Base-by-base conservation (phyloP, 2,797 vertebrate genomes). In the Prunella strophiata region DNA sequence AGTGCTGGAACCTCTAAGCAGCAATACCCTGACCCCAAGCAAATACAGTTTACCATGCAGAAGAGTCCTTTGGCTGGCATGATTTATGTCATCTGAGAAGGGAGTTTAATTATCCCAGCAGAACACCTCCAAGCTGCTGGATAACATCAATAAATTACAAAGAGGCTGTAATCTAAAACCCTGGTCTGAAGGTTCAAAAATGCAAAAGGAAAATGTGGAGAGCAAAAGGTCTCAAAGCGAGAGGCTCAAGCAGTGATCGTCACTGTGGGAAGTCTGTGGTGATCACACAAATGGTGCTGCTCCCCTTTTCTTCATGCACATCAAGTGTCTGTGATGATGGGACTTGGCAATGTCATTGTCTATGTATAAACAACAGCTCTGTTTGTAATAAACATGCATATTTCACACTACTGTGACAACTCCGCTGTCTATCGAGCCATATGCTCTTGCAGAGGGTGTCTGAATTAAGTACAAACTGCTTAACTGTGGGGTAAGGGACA, bases 11-110 rank as follows among this genome's bases (percentile, higher is more conserved):
- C 27, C 19, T 75, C 54, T 65, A n/a, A 71, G 48, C n/a, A 80
- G 23, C 36, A 40, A 63, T 61, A 77, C 9, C 7, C 30, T 73
- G 30, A 38, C 13, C 21, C 26, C 27, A 10, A 55, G n/a, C 23
- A 67, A 70, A 54, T 40, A 23, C 27, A 27, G 14, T 72, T 78
- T 75, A 54, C 29, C 6, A 21, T 12, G 25, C 42, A 72, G 54
- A 86, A 74, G 21, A 57, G 32, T 62, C 42, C 42, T 55, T 78
- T 90, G 36, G 12, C 51, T 78, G 71, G 52, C 76, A 88, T 75
- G 83, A 95, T 88, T 86, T 93, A 78, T 55, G n/a, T 61, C 48
- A 87, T 55, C 43, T 45, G 66, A 95, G 77, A 87, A 89, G 66
- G 47, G 26, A 79, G 43, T 48, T 81, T 88, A 68, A 79, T 81